Evolutionary conservation across 2,113 vertebrate genomes (phyloP).

Genomic region (Onychostoma macrolepis): DNA sequence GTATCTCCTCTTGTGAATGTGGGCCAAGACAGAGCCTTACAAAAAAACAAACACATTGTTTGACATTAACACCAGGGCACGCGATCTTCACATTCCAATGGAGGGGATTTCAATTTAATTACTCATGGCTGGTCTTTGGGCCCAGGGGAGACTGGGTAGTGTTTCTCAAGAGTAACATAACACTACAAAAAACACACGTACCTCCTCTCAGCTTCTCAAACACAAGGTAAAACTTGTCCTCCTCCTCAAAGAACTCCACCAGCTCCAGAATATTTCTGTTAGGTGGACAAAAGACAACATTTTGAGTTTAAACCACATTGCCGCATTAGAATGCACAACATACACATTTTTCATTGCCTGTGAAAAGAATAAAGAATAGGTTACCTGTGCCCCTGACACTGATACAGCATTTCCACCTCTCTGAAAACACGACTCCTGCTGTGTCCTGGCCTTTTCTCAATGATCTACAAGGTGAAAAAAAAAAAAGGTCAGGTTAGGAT

Average conservation of each 20-base stretch:
- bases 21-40: conserved; percentile 92
- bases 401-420: conserved; percentile 99
- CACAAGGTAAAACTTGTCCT: conserved; percentile 97
- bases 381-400: conserved; percentile 99
- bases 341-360: not conserved
- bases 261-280: conserved; percentile 93
- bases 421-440: conserved; percentile 94
- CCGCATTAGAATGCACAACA: not conserved
- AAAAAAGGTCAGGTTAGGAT: not conserved
- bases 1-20: conserved; percentile 91
- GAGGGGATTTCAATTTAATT: not conserved
- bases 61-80: not conserved
- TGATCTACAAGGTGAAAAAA: conserved; percentile 80
- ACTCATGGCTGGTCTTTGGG: not conserved
- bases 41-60: not conserved
- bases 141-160: not conserved
- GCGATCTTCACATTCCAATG: not conserved
- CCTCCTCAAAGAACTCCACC: conserved; percentile 98
- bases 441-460: conserved; percentile 93
- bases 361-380: not conserved
- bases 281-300: not conserved
- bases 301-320: not conserved
- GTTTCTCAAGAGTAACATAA: conserved; percentile 6
- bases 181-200: conserved; percentile 57
- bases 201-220: conserved; percentile 98